Base-by-base conservation (phyloP, 2,113 vertebrate genomes). In the Emydocephalus ijimae region DNA sequence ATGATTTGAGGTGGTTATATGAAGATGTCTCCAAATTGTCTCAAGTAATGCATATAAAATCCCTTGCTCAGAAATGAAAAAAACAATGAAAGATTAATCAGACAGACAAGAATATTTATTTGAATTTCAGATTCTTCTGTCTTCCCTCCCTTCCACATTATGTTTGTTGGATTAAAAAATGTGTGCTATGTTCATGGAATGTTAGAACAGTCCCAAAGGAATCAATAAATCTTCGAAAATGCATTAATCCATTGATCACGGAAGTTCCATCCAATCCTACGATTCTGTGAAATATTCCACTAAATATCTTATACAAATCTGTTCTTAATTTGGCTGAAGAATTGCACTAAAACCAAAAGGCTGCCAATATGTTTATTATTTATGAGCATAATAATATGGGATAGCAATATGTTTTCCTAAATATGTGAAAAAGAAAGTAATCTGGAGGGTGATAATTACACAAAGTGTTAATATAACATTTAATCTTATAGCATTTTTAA, bases 281-380 rank as follows among this genome's bases (percentile, higher is more conserved):
- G 69, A 39, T 39, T 39, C 34, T 81, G 69, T 74, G n/a, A 81
- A 39, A 81, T 81, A 81, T 81, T 81, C 69, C 69, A 81, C 69
- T 14, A 90, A 92, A 91, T 48, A 18, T 92, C 29, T 11, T 87
- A 92, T 0, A 0, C 0, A 20, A 86, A 48, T 29, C 1, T 92
- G 39, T 5, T 91, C 11, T 95, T 93, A 59, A 88, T 87, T 39
- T 92, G 4, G 74, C 87, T 92, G 91, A 3, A 86, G 54, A 92
- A n/a, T 43, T 1, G 5, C 43, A 89, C 74, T 93, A 90, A 93
- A 86, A 39, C 87, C 29, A 34, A 26, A 91, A 48, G 0, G 54
- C 90, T 81, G 93, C n/a, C 10, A 10, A 93, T 69, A 93, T 34
- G 92, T 92, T 57, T 94, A 89, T 0, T 29, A 87, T 52, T 92